Base-by-base conservation (phyloP, 2,113 vertebrate species). In the Dromaius novaehollandiae region DNA sequence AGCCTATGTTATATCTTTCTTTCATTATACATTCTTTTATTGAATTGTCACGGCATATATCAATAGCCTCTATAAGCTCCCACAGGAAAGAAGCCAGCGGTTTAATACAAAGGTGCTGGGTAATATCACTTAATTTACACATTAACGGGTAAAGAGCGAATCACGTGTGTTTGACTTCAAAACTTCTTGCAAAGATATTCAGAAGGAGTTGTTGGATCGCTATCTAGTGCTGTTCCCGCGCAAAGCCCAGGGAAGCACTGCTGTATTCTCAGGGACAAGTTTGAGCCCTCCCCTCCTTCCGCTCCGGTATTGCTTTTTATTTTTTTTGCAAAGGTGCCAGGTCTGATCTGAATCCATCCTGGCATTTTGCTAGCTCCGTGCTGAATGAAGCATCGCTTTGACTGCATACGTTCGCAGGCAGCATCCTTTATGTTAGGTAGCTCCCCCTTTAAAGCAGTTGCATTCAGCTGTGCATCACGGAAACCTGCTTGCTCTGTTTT, bases 11-110 rank as follows among this genome's bases (percentile, higher is more conserved):
- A 38, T 91, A 85, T 95, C 93, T 96, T 86, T 86, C 88, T 98
- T 97, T 96, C 95, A 96, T 94, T 96, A 95, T 75, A 69, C 94
- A 79, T 71, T 92, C 90, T 86, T 91, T 68, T 89, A 97, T 88
- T 97, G 95, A 95, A 92, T 97, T 96, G 96, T 93, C 66, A 30
- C 19, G 28, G 76, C 70, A 58, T 82, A 40, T 75, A 89, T 89
- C 95, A 75, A 89, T 91, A 95, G 78, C 64, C 56, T 94, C 53
- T 65, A 18, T 40, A 36, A 87, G 84, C 75, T 95, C 95, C 82
- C 87, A 66, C 58, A 70, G 94, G 89, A 97, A 96, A 92, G 87
- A 83, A 96, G 85, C 64, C 91, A 83, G 38, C 8, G 32, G 70
- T 84, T 96, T 96, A 91, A 50, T 36, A 44, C 74, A 91, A 90